These are phyloP conservation scores for Tragelaphus eurycerus DNA, from an alignment of 2,797 vertebrate genomes.

Conservation along the genomic window DNA sequence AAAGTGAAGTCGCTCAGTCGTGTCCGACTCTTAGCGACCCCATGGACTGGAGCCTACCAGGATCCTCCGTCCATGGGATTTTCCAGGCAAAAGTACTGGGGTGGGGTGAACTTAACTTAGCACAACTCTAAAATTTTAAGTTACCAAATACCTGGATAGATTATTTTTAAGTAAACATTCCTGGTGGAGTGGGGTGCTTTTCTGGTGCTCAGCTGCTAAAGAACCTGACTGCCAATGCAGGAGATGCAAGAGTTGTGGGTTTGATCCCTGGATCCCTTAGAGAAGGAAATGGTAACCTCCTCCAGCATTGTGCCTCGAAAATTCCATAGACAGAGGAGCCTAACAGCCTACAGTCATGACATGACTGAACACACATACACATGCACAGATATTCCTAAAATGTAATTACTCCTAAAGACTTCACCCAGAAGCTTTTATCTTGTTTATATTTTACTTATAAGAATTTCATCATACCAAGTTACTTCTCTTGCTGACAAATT, in stretches of 20 bases:
- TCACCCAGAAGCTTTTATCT: background rate
- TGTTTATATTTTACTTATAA: background rate
- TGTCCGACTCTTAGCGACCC: too few relatives aligned
- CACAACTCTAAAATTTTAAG: background rate
- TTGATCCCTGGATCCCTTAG: background rate
- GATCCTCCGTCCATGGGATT: too few relatives aligned
- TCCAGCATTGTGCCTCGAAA: background rate
- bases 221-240: background rate
- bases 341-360: background rate
- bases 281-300: background rate
- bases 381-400: background rate
- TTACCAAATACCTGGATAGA: background rate
- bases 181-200: background rate
- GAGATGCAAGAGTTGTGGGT: background rate
- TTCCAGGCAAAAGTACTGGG: too few relatives aligned
- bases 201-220: background rate
- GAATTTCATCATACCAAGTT: background rate
- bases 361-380: background rate
- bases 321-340: background rate
- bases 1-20: too few relatives aligned
- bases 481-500: background rate
- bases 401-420: background rate
- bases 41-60: too few relatives aligned
- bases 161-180: background rate
- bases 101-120: background rate